phyloP scores from a whole-genome alignment of 2,797 vertebrate genomes.

The Erithacus rubecula region DNA sequence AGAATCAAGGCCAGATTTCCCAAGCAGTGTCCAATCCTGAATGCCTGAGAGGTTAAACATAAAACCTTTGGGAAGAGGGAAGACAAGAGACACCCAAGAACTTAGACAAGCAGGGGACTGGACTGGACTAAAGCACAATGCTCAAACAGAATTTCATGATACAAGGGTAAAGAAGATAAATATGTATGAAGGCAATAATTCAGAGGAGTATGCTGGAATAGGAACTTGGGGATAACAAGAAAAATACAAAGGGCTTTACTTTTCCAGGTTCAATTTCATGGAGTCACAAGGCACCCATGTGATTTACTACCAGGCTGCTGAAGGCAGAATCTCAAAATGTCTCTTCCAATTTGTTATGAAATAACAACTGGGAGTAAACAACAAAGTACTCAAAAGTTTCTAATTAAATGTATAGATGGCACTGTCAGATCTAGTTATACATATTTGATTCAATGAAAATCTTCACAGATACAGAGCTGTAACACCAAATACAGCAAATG shows the following conservation, averaged over 20 bases:
- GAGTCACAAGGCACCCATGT: not conserved
- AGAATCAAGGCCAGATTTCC: not conserved
- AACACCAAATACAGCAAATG: not conserved
- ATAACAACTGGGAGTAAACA: not conserved
- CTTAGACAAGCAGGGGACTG: too few species aligned
- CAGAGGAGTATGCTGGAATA: not conserved
- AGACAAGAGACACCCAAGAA: rapidly evolving
- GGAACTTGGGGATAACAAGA: not conserved
- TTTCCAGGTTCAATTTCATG: not conserved
- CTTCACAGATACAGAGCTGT: not conserved
- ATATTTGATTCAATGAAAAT: not conserved
- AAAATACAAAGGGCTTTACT: not conserved
- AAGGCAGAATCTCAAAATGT: not conserved
- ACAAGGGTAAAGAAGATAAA: not conserved
- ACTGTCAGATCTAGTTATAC: not conserved
- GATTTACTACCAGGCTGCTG: not conserved
- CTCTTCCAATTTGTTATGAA: not conserved
- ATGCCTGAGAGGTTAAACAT: not conserved
- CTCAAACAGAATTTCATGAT: not conserved
- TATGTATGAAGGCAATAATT: not conserved
- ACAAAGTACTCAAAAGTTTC: not conserved
- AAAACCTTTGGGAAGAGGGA: not conserved
- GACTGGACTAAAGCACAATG: not conserved
- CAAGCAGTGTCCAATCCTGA: not conserved
- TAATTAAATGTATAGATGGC: not conserved